Evolutionary conservation across 2,888 invertebrate species (phyloP), one percentile per base, ranked within the genome.

Genomic region (Zygothrica quintamaculata): DNA sequence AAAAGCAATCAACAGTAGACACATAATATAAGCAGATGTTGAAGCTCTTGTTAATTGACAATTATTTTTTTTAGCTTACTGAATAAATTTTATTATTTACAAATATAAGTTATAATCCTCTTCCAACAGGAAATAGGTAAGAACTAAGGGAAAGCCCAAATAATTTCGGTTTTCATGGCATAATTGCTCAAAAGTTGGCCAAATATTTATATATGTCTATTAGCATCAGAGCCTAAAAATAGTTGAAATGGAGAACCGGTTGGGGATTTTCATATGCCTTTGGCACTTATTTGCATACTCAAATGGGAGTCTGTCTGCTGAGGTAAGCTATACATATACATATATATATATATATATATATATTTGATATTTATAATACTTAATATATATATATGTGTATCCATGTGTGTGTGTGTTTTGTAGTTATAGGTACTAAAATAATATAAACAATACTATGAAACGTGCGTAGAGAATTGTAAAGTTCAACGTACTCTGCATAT

Each of bases 251-350:
- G n/a, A 18, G 34, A 76, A 73, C 77, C 67, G 64, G 75, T 64
- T 67, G 12, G n/a, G 61, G 43, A 57, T 36, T 39, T 56, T 37
- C 34, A 37, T 42, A 57, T 56, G 57, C 18, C n/a, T 55, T 73
- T 65, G 65, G 58, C 65, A 65, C 66, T 74, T 77, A 84, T 84
- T 84, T 80, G 74, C 71, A 79, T 84, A 81, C 64, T 39, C 58
- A 61, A 65, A 71, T 48, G 58, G 25, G 60, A 50, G 42, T 26
- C 29, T 12, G n/a, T 1, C n/a, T n/a, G n/a, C n/a, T n/a, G n/a
- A n/a, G n/a, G n/a, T n/a, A n/a, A 18, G 15, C 18, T 15, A 33
- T 39, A 4, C 22, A 25, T 13, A n/a, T 9, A 44, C 29, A 37
- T 11, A 34, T 18, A 43, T 43, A 43, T 26, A 6, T 13, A 5